Percentiles rank a stretch among this genome's conserved stretches.
Conservation (phyloP, 2,113 vertebrate genomes). For the Struthidea cinerea region DNA sequence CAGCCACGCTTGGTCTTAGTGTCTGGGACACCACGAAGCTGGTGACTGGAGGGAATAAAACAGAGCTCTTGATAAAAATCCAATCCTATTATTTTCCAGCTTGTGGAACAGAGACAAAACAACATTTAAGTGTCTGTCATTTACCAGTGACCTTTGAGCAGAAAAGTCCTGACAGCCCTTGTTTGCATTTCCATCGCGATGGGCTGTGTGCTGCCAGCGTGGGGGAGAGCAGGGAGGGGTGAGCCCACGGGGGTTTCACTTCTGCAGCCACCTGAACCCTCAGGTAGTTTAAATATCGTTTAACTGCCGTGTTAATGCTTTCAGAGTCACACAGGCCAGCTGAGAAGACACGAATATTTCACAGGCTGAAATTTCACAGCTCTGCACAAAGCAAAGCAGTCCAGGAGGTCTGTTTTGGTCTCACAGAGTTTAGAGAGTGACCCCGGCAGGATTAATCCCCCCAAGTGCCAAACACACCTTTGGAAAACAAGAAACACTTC, state of each 20-base stretch:
- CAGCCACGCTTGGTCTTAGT: background rate
- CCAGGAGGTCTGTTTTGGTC: background rate
- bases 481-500: background rate
- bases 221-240: background rate
- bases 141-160: slow-evolving; percentile 9
- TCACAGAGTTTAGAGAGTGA: background rate
- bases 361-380: background rate
- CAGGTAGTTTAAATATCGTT: background rate
- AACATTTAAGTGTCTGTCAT: background rate
- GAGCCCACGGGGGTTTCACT: background rate
- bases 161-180: background rate
- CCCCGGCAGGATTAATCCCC: background rate
- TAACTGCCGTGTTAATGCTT: background rate
- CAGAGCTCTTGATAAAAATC: background rate
- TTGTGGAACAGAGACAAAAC: background rate
- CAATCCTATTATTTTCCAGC: background rate
- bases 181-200: background rate
- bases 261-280: background rate
- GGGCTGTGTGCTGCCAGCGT: background rate
- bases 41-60: background rate
- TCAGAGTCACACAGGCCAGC: background rate
- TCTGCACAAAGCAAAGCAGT: background rate
- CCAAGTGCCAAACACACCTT: background rate
- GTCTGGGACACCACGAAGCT: background rate
- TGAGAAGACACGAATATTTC: background rate